A percentile compares a stretch with the other conserved stretches of the same genome.
Evolutionary conservation across 2,888 invertebrate genomes (phyloP).

Genomic region (Trissolcus brochymenae): DNA sequence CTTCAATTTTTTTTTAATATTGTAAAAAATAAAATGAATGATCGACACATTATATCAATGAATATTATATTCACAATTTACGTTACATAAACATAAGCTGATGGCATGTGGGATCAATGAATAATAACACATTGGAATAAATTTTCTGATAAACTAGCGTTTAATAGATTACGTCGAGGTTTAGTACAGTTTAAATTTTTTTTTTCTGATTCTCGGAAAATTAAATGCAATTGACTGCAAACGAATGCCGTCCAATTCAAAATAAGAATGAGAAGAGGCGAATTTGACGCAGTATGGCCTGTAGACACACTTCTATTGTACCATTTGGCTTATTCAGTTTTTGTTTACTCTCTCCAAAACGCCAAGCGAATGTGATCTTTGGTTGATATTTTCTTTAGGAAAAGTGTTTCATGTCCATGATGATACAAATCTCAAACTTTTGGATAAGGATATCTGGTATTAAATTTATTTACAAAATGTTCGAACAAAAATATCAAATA

Average conservation of each 20-base stretch:
- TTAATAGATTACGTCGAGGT: slow-evolving; percentile 72
- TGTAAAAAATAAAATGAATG: slow-evolving; percentile 5
- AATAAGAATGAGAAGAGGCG: slow-evolving; percentile 39
- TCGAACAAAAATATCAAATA: no score
- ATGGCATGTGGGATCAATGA: slow-evolving; percentile 21
- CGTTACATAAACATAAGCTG: no score
- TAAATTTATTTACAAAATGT: no score
- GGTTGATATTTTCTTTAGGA: slow-evolving; percentile 10
- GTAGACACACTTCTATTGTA: slow-evolving; percentile 50
- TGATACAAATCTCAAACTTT: no score
- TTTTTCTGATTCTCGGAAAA: slow-evolving; percentile 63
- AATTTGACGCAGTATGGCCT: slow-evolving; percentile 52
- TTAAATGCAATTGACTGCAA: slow-evolving; percentile 58
- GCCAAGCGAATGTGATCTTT: slow-evolving; percentile 35
- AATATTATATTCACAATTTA: no score
- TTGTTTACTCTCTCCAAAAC: slow-evolving; percentile 50
- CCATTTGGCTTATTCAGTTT: slow-evolving; percentile 49
- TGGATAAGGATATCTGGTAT: no score
- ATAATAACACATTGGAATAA: slow-evolving; percentile 59
- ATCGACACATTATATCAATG: not conserved
- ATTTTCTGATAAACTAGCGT: slow-evolving; percentile 72
- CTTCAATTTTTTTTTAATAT: no score
- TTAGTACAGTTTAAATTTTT: slow-evolving; percentile 67
- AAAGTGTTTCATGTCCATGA: no score
- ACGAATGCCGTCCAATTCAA: slow-evolving; percentile 57